These are phyloP conservation scores for Eidolon helvum DNA, from an alignment of 2,113 vertebrate genomes.

Conservation along the genomic window DNA sequence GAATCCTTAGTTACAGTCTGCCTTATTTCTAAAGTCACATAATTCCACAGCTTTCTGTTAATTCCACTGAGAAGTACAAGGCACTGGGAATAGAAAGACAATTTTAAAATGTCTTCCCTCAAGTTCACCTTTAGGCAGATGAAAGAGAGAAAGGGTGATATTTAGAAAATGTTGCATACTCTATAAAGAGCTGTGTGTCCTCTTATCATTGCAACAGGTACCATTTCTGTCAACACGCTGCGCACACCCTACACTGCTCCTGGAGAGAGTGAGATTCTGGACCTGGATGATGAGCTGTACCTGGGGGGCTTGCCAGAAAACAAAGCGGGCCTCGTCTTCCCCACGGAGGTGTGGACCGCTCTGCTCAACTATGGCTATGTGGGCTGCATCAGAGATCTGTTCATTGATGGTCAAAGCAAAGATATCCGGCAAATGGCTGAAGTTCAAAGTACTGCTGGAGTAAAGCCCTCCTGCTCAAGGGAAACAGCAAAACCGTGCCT, in stretches of 20 bases:
- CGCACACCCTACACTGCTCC: conserved; percentile 96
- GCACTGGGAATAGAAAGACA: background rate
- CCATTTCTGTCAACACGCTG: conserved; percentile 96
- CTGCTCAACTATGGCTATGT: conserved; percentile 98
- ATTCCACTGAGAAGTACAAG: background rate
- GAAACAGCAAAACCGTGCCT: conserved; percentile 96
- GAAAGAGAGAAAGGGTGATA: background rate
- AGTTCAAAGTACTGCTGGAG: conserved; percentile 94
- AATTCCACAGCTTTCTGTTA: background rate
- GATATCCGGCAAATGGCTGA: conserved; percentile 97
- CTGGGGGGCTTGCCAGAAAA: conserved; percentile 97
- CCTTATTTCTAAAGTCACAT: background rate
- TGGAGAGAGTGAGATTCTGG: conserved; percentile 97
- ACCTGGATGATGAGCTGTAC: conserved; percentile 96
- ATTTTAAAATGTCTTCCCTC: background rate
- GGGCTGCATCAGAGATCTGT: conserved; percentile 98
- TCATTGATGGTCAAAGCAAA: conserved; percentile 98
- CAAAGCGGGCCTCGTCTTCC: conserved; percentile 94
- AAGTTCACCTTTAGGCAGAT: background rate
- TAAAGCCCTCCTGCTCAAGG: conserved; percentile 97
- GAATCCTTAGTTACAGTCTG: background rate
- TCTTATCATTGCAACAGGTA: conserved; percentile 83
- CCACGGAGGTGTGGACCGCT: conserved; percentile 98
- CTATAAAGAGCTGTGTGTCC: background rate
- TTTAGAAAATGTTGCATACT: fast-evolving